These are phyloP conservation scores for Lepeophtheirus salmonis DNA, from an alignment of 1,140 invertebrate species.

Conservation along the genomic window DNA sequence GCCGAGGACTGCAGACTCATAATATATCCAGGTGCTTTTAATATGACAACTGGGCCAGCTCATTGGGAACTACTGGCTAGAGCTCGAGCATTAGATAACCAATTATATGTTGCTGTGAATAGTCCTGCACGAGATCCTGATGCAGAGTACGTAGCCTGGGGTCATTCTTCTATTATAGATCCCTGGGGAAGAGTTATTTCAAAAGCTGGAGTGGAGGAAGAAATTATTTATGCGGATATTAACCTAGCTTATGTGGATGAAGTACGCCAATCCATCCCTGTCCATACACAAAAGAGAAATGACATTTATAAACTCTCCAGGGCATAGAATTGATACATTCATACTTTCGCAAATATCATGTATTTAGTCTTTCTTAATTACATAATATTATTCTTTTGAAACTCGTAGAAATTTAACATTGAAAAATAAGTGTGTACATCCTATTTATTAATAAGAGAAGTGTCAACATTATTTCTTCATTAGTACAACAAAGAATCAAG, in stretches of 20 bases:
- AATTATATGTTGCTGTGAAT: conserved; percentile 36
- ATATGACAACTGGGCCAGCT: conserved; percentile 75
- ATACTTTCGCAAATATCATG: too few species aligned
- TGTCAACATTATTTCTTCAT: too few species aligned
- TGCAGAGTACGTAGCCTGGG: conserved; percentile 65
- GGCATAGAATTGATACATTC: too few species aligned
- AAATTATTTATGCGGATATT: conserved; percentile 51
- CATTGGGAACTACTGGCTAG: conserved; percentile 74
- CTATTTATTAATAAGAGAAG: too few species aligned
- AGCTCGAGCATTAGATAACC: conserved; percentile 66
- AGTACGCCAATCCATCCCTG: conserved; percentile 58
- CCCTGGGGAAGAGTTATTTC: conserved; percentile 66
- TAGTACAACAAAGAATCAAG: too few species aligned
- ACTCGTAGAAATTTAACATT: too few species aligned
- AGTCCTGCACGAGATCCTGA: conserved; percentile 48
- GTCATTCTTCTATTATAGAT: conserved; percentile 60
- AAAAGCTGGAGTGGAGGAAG: conserved; percentile 45
- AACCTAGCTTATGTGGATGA: conserved; percentile 51
- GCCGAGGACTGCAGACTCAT: conserved; percentile 53
- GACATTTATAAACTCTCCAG: conserved; percentile 73
- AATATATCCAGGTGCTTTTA: conserved; percentile 83
- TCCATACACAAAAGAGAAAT: conserved; percentile 47
- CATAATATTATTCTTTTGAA: too few species aligned
- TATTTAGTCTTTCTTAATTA: too few species aligned
- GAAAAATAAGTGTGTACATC: too few species aligned